phyloP scores from a whole-genome alignment of 2,888 invertebrate species.

The Torymus tubicola region DNA sequence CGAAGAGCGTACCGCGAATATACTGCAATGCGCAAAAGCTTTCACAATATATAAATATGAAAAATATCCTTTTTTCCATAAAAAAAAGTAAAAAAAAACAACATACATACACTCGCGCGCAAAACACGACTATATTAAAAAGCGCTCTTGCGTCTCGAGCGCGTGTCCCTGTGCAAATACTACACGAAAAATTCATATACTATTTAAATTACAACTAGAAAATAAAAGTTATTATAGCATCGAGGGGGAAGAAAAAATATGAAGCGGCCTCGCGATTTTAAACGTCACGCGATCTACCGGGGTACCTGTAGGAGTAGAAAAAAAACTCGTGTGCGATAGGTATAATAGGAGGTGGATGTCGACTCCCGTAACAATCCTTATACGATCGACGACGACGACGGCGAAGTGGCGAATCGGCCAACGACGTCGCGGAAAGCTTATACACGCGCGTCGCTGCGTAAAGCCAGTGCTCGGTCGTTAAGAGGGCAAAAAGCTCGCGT shows the following conservation, averaged over 20 bases:
- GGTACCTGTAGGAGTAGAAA: too few relatives aligned
- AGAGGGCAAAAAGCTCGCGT: conserved; percentile 23
- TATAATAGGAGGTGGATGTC: conserved; percentile 5
- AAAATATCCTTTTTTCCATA: neutral
- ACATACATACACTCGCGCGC: neutral
- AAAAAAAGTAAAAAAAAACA: neutral
- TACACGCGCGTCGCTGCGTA: neutral
- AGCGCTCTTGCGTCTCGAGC: too few relatives aligned
- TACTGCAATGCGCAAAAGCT: neutral
- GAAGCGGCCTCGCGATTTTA: neutral
- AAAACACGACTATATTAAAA: too few relatives aligned
- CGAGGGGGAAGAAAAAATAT: neutral
- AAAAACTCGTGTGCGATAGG: too few relatives aligned
- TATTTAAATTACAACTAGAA: too few relatives aligned
- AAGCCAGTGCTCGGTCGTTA: neutral
- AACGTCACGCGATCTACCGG: conserved; percentile 3
- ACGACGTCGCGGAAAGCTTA: neutral
- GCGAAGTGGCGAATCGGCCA: neutral
- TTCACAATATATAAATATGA: neutral
- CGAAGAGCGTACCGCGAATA: neutral
- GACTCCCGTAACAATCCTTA: neutral
- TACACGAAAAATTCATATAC: too few relatives aligned
- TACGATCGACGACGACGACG: neutral
- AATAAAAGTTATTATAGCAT: too few relatives aligned
- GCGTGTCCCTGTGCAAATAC: too few relatives aligned